Conservation (phyloP, 2,888 invertebrate genomes). For the Parnassius glacialis region DNA sequence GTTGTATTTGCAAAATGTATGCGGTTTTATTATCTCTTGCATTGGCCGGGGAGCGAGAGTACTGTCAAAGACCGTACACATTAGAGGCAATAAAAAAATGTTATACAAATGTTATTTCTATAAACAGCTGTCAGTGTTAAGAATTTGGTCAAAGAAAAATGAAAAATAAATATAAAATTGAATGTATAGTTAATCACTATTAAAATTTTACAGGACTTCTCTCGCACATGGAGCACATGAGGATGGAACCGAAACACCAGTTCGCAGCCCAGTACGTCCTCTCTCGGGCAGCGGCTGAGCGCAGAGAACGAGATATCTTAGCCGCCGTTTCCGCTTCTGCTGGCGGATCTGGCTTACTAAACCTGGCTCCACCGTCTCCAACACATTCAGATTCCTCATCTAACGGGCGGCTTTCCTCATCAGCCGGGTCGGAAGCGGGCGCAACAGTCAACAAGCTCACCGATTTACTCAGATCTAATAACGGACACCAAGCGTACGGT, state of each 20-base stretch:
- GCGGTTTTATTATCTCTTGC: no score
- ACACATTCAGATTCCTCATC: conserved; percentile 94
- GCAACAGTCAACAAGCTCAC: conserved; percentile 82
- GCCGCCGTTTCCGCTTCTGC: conserved; percentile 84
- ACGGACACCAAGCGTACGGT: conserved; percentile 83
- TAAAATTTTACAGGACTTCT: conserved; percentile 85
- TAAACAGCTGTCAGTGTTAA: no score
- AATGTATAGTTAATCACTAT: neutral
- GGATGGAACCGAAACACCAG: conserved; percentile 97
- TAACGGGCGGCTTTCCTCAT: conserved; percentile 89
- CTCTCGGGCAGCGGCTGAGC: conserved; percentile 93
- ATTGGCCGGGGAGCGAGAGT: no score
- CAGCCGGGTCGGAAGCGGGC: conserved; percentile 88
- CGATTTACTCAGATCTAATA: conserved; percentile 84
- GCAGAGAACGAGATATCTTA: conserved; percentile 90
- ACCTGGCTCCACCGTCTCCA: conserved; percentile 91
- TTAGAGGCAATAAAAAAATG: no score
- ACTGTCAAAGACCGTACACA: no score
- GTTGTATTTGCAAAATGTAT: no score
- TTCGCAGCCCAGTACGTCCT: conserved; percentile 97
- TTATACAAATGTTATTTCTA: no score
- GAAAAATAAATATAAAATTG: neutral
- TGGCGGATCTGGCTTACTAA: conserved; percentile 82
- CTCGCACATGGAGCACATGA: conserved; percentile 97
- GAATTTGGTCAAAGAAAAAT: no score